A percentile compares a stretch with the other conserved stretches of the same genome.
Evolutionary conservation across 2,113 vertebrate species (phyloP).

Genomic region (Centropus unirufus): DNA sequence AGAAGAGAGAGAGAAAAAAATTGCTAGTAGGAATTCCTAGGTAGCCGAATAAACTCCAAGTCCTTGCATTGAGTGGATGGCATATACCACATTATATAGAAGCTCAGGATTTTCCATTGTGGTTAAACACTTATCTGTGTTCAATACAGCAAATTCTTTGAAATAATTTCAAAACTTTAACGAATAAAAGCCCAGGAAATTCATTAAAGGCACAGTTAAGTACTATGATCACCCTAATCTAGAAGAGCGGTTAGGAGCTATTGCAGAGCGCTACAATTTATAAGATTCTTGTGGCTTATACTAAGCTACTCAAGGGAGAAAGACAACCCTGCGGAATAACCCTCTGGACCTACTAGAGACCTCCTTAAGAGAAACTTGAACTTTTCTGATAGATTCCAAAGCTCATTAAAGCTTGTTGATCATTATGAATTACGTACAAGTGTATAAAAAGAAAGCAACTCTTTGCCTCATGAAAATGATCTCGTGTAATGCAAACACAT

Average conservation of each 20-base stretch:
- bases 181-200: background rate
- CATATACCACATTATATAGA: background rate
- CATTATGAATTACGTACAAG: background rate
- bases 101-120: background rate
- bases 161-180: background rate
- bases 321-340: background rate
- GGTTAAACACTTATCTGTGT: background rate
- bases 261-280: background rate
- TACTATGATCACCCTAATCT: background rate
- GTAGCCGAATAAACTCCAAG: background rate
- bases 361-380: accelerated
- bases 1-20: background rate
- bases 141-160: background rate
- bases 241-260: background rate
- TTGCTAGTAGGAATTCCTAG: background rate
- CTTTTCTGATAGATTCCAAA: background rate
- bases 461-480: accelerated
- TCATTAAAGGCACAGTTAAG: background rate
- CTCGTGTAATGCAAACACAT: background rate
- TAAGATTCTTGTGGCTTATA: background rate
- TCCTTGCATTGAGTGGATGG: background rate
- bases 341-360: background rate
- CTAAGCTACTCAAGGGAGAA: background rate
- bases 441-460: background rate
- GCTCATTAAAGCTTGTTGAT: background rate